Conservation (phyloP, 2,888 invertebrate species). For the Malthinus flaveolus region DNA sequence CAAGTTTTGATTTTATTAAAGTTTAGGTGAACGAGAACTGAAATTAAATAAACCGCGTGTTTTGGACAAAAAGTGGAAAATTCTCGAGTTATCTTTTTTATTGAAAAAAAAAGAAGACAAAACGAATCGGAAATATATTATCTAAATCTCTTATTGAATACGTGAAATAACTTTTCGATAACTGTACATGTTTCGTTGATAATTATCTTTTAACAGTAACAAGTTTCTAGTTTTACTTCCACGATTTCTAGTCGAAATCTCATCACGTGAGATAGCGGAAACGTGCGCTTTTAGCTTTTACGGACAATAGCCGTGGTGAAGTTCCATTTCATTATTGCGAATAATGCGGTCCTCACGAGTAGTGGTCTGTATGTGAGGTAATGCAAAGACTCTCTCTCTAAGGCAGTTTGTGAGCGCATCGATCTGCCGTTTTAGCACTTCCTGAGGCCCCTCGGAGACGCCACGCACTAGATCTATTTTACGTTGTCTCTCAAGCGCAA, state of each 20-base stretch:
- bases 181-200: slow-evolving; percentile 8
- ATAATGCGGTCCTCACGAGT: slow-evolving; percentile 31
- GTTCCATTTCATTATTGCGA: slow-evolving; percentile 34
- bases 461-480: slow-evolving; percentile 27
- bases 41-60: no score
- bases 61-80: no score
- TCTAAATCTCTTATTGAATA: no score
- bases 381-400: slow-evolving; percentile 13
- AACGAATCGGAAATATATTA: no score
- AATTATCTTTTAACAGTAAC: slow-evolving; percentile 4
- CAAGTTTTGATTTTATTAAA: no score
- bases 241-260: slow-evolving; percentile 19
- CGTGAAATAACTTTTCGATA: neutral
- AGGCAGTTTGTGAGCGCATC: slow-evolving; percentile 25
- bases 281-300: slow-evolving; percentile 31
- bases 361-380: slow-evolving; percentile 31
- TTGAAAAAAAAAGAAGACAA: no score
- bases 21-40: no score
- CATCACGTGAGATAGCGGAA: slow-evolving; percentile 24
- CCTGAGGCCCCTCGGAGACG: slow-evolving; percentile 29
- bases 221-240: slow-evolving; percentile 14
- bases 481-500: slow-evolving; percentile 21
- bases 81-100: no score
- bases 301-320: slow-evolving; percentile 30
- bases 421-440: slow-evolving; percentile 28